These are phyloP conservation scores for Blennius ocellaris DNA, from an alignment of 2,113 vertebrate genomes.

Conservation along the genomic window DNA sequence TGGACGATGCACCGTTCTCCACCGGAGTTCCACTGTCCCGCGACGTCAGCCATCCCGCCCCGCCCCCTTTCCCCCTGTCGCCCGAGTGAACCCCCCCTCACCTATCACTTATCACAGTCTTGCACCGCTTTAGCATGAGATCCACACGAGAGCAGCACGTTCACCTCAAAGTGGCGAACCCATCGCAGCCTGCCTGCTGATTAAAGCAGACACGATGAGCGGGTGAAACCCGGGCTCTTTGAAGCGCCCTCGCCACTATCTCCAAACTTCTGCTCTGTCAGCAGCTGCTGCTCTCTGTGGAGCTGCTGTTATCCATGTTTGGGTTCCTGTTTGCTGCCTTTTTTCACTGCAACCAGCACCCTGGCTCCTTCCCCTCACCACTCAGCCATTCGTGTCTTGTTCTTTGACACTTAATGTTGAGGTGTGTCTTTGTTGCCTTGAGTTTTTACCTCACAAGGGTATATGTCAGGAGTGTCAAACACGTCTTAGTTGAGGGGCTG, in stretches of 20 bases:
- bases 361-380: slow-evolving; percentile 11
- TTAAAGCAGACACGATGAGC: too few relatives aligned
- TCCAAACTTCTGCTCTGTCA: slow-evolving; percentile 1
- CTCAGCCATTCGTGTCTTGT: slow-evolving; percentile 17
- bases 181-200: background rate
- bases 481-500: too few relatives aligned
- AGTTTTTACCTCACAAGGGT: background rate
- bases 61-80: slow-evolving; percentile 3
- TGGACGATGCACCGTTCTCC: slow-evolving; percentile 75
- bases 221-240: too few relatives aligned
- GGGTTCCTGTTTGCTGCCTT: slow-evolving; percentile 55
- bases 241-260: too few relatives aligned
- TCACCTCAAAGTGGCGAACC: background rate
- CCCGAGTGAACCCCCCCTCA: slow-evolving; percentile 25
- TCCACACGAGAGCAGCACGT: slow-evolving; percentile 54
- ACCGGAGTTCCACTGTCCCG: slow-evolving; percentile 64
- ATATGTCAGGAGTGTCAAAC: too few relatives aligned
- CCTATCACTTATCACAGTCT: slow-evolving; percentile 31
- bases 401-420: slow-evolving; percentile 6
- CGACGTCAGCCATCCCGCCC: slow-evolving; percentile 55
- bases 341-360: slow-evolving; percentile 44
- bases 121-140: slow-evolving; percentile 67
- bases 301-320: slow-evolving; percentile 50
- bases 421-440: background rate
- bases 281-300: slow-evolving; percentile 69